Evolutionary conservation across 2,113 vertebrate species (phyloP).

Genomic region (Tragulus kanchil): DNA sequence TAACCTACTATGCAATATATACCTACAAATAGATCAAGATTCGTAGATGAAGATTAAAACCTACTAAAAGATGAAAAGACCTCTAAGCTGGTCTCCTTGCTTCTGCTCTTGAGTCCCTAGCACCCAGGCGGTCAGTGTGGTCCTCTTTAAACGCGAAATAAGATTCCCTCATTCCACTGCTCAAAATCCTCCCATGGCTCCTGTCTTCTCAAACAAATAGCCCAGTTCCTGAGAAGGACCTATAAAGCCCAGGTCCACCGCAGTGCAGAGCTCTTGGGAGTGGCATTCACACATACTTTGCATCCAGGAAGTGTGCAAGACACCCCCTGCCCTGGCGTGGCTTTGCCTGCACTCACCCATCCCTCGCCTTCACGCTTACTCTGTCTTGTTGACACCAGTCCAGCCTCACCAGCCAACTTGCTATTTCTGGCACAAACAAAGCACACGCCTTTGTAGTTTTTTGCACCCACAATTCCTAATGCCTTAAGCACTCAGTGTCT

Average conservation of each 20-base stretch:
- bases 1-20: background rate
- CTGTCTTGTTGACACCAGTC: background rate
- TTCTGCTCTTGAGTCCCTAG: background rate
- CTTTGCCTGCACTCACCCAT: background rate
- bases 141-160: background rate
- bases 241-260: background rate
- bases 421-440: background rate
- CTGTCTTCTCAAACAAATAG: background rate
- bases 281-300: background rate
- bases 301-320: background rate
- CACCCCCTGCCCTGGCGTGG: fast-evolving
- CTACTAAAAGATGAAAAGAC: background rate
- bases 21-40: background rate
- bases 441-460: background rate
- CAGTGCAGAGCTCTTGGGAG: background rate
- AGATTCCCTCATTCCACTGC: background rate
- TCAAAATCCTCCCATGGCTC: background rate
- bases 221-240: background rate
- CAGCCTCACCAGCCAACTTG: background rate
- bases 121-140: background rate
- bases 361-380: background rate
- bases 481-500: background rate
- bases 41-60: background rate
- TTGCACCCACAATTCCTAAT: background rate
- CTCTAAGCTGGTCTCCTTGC: background rate